Conservation (phyloP, 2,888 invertebrate species). For the Amphipyra tragopoginis region DNA sequence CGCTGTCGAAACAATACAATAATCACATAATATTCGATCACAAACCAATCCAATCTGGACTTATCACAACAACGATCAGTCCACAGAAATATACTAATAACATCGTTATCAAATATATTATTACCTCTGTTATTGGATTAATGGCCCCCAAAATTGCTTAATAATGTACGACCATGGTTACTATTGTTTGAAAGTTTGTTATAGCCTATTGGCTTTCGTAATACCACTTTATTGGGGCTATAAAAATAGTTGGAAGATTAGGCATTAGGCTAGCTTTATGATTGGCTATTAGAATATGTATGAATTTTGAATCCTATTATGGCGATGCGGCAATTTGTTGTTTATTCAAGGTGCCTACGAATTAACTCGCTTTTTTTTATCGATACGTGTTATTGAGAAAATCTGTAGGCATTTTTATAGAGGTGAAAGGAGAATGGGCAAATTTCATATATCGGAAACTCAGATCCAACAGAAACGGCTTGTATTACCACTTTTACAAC, state of each 20-base stretch:
- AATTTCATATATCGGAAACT: too few species aligned
- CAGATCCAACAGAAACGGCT: too few species aligned
- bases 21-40: constrained; percentile 58
- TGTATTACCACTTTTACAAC: too few species aligned
- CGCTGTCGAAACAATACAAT: constrained; percentile 49
- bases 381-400: too few species aligned
- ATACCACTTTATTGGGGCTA: constrained; percentile 64
- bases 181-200: constrained; percentile 71
- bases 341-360: constrained; percentile 15
- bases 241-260: constrained; percentile 56
- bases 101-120: constrained; percentile 51
- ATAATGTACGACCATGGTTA: constrained; percentile 71
- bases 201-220: constrained; percentile 65
- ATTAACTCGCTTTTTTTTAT: too few species aligned
- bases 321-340: constrained; percentile 9
- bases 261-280: constrained; percentile 26
- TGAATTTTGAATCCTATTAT: constrained; percentile 34
- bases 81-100: constrained; percentile 48
- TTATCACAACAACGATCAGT: constrained; percentile 54
- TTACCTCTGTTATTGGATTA: constrained; percentile 77
- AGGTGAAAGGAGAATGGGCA: too few species aligned
- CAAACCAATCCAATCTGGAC: constrained; percentile 58
- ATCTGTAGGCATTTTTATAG: too few species aligned
- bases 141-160: constrained; percentile 79
- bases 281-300: constrained; percentile 28